Conservation (phyloP, 2,113 vertebrate genomes). For the Nothocercus julius region DNA sequence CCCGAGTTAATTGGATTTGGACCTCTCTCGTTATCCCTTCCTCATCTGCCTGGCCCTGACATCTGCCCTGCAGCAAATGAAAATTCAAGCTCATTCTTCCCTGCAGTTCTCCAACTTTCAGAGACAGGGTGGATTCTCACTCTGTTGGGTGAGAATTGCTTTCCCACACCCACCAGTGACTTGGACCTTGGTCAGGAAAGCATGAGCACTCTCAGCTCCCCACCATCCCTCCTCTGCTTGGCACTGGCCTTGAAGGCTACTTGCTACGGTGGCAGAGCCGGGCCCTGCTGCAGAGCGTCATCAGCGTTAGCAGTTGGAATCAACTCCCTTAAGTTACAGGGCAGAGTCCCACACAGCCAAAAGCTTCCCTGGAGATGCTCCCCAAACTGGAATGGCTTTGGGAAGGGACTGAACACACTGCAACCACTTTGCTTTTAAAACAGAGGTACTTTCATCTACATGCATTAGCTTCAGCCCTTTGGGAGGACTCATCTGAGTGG, state of each 20-base stretch:
- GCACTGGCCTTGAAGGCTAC: not conserved
- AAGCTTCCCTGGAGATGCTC: not conserved
- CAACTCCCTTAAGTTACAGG: not conserved
- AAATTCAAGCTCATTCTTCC: not conserved
- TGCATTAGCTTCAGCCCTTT: accelerated
- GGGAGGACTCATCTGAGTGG: not conserved
- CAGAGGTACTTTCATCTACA: accelerated
- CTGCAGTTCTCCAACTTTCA: not conserved
- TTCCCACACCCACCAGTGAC: not conserved
- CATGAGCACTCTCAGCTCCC: not conserved
- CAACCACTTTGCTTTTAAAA: not conserved
- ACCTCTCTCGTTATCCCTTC: not conserved
- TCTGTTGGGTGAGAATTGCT: not conserved
- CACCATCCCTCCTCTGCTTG: not conserved
- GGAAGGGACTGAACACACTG: not conserved
- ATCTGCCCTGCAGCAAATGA: not conserved
- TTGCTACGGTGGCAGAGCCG: not conserved
- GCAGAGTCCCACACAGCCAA: not conserved
- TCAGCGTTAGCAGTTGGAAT: not conserved
- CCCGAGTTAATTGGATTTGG: not conserved
- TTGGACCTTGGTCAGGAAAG: not conserved
- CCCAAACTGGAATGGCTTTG: not conserved
- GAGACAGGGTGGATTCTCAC: not conserved
- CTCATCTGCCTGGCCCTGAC: not conserved
- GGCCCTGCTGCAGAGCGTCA: accelerated